Evolutionary conservation across 2,797 vertebrate species (phyloP).

Genomic region (Syngnathus rostellatus): DNA sequence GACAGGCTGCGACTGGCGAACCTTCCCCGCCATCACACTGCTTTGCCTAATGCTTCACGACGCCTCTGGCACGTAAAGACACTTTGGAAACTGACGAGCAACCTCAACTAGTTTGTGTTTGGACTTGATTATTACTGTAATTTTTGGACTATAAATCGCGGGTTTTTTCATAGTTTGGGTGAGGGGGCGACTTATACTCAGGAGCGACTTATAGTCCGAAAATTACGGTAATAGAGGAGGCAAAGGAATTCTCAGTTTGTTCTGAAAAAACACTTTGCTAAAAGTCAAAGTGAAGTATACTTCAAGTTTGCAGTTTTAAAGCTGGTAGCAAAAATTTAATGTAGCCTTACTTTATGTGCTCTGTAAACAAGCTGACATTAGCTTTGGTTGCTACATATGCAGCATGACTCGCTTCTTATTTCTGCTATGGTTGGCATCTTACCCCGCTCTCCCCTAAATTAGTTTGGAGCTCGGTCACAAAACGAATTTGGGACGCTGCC

Average conservation of each 20-base stretch:
- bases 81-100: neutral
- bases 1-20: conserved; percentile 28
- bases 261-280: neutral
- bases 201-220: too few species aligned
- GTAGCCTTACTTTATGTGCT: too few species aligned
- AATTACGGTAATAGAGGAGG: neutral
- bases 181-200: too few species aligned
- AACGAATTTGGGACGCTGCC: neutral
- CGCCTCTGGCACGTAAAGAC: neutral
- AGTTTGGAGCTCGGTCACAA: neutral
- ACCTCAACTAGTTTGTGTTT: neutral
- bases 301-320: too few species aligned
- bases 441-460: neutral
- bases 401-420: too few species aligned
- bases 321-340: too few species aligned
- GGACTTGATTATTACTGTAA: neutral
- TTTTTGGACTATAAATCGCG: too few species aligned
- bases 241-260: neutral
- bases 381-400: too few species aligned
- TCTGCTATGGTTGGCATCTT: too few species aligned
- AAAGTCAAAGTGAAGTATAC: too few species aligned
- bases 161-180: too few species aligned
- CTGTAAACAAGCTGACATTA: too few species aligned
- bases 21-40: conserved; percentile 19
- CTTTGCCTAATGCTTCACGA: conserved; percentile 6